Evolutionary conservation across 2,797 vertebrate species (phyloP).

Genomic region (Falco novaeseelandiae): DNA sequence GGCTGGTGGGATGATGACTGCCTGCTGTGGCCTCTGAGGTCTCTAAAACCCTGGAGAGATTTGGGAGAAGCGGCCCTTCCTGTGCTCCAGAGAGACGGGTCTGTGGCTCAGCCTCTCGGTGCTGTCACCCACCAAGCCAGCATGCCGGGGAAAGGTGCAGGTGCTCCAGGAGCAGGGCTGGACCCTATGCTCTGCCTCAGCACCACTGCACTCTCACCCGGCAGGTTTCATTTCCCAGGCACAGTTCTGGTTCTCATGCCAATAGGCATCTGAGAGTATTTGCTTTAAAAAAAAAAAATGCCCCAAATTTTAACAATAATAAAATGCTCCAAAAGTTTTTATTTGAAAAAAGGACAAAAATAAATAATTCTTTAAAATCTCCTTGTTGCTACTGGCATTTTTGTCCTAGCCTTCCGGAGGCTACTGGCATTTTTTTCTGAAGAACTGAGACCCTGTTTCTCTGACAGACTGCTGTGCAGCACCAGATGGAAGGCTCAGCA

Average conservation of each 20-base stretch:
- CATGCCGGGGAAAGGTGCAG: background rate
- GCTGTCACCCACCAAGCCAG: accelerated
- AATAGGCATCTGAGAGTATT: background rate
- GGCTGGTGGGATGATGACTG: background rate
- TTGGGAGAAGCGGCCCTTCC: background rate
- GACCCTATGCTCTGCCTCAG: background rate
- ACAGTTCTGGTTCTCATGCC: background rate
- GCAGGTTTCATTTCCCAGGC: background rate
- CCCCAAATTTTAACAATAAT: background rate
- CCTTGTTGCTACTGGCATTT: background rate
- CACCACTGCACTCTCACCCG: background rate
- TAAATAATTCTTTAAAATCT: background rate
- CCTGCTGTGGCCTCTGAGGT: background rate
- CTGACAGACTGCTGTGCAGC: background rate
- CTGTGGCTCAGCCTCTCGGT: background rate
- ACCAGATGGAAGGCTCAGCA: background rate
- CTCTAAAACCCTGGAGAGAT: background rate
- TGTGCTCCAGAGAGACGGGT: background rate
- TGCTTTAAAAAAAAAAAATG: background rate
- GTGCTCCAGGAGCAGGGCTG: background rate
- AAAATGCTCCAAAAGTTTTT: background rate
- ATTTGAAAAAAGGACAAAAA: background rate
- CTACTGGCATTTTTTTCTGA: background rate
- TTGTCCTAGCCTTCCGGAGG: background rate
- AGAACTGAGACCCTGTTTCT: background rate